These are phyloP conservation scores for Eulacestoma nigropectus DNA, from an alignment of 2,113 vertebrate species.

Conservation along the genomic window DNA sequence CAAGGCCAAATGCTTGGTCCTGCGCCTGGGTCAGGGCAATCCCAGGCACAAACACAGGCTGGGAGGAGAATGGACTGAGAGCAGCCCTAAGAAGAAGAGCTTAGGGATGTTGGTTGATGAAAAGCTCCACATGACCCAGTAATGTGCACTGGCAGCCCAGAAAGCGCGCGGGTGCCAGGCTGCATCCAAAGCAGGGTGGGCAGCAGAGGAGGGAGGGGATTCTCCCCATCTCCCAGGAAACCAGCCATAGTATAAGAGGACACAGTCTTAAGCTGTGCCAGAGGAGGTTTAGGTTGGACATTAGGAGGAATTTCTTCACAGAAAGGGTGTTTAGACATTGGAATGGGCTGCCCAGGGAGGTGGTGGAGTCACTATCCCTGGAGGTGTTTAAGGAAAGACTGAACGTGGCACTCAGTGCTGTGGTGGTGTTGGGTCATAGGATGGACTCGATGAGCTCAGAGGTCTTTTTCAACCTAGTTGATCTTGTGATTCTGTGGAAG, in stretches of 20 bases:
- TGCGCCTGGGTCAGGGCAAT: not conserved
- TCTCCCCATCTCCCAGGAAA: not conserved
- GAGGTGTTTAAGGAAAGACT: not conserved
- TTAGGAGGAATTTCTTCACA: not conserved
- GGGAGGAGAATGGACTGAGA: not conserved
- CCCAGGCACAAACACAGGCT: not conserved
- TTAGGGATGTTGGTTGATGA: not conserved
- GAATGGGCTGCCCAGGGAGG: not conserved
- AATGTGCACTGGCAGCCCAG: not conserved
- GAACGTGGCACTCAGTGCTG: not conserved
- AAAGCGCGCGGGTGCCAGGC: not conserved
- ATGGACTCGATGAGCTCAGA: not conserved
- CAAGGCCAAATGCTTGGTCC: not conserved
- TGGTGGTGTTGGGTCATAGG: not conserved
- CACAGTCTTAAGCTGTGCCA: not conserved
- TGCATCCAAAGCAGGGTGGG: not conserved
- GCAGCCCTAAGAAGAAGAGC: not conserved
- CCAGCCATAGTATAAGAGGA: not conserved
- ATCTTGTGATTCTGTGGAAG: not conserved
- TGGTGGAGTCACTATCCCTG: not conserved
- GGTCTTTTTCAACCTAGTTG: not conserved
- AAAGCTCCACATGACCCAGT: not conserved
- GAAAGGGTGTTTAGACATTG: not conserved
- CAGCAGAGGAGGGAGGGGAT: not conserved
- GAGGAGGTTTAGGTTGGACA: not conserved